Evolutionary conservation across 2,113 vertebrate genomes (phyloP), one percentile per base, ranked within the genome.

Genomic region (Amblyopsis rosae): DNA sequence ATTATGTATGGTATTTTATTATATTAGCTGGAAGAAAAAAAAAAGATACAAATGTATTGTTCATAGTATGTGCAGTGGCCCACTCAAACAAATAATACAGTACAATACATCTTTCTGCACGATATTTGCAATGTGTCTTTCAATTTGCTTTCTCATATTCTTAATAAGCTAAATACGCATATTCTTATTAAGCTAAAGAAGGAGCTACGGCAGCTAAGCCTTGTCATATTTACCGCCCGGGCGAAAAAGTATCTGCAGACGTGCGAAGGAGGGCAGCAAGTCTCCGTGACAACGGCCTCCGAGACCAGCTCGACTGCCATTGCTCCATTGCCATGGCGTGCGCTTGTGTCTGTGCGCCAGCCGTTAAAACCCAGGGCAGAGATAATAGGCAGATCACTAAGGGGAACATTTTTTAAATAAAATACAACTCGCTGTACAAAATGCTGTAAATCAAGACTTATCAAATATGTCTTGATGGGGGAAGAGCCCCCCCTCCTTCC

Each of bases 201-300:
- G 35, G 35, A 41, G 26, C 26, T 26, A 26, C 26, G 15, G 16
- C 13, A 1, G 56, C 56, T 11, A 7, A n/a, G 3, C 26, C 49
- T 67, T 70, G 77, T 86, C 79, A 60, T 69, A 80, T 85, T 88
- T 85, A 80, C 74, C 57, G 75, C 82, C 59, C 15, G 0, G 15
- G 12, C 3, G 73, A 56, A 82, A 81, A 85, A 82, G 85, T 85
- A 69, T 58, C 81, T 74, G 70, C 76, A 69, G 83, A 71, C 68
- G 1, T 72, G 60, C 84, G 81, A 84, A 80, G 86, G 86, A 89
- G 84, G 88, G 86, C 86, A 89, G 88, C 82, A 88, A 86, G 77
- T 85, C 76, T 81, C 88, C 76, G 32, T 81, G 65, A 32, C 81
- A 78, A 80, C 83, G 83, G 85, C 83, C 48, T 75, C 62, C 6